phyloP scores from a whole-genome alignment of 2,888 invertebrate species.

The Caenorhabditis imperialis region DNA sequence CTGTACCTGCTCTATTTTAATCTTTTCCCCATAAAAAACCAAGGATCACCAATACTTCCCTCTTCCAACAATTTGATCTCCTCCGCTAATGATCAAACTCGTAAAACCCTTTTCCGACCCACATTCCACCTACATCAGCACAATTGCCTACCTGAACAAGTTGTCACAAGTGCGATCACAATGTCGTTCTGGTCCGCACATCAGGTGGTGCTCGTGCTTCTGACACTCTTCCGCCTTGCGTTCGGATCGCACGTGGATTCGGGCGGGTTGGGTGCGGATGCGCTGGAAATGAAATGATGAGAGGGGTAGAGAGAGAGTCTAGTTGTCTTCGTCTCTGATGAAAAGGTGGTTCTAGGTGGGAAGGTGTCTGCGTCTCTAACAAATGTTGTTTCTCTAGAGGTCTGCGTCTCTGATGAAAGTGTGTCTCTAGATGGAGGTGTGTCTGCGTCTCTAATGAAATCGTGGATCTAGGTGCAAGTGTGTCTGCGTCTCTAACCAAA shows the following conservation, averaged over 20 bases:
- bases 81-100: neutral
- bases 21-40: neutral
- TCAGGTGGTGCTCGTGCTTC: conserved; percentile 66
- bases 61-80: neutral
- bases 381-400: neutral
- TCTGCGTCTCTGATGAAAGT: no score
- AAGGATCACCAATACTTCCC: no score
- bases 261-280: conserved; percentile 9
- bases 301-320: no score
- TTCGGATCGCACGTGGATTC: conserved; percentile 51
- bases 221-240: conserved; percentile 52
- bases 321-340: neutral
- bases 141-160: conserved; percentile 60
- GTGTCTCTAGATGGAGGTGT: no score
- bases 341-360: neutral
- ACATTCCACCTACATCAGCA: neutral
- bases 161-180: conserved; percentile 71
- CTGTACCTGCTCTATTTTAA: no score
- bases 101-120: neutral
- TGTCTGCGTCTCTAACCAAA: no score
- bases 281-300: conserved; percentile 19
- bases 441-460: no score
- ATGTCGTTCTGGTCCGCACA: conserved; percentile 69
- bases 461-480: no score
- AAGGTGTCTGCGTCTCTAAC: neutral